Evolutionary conservation across 2,888 invertebrate species (phyloP).

Genomic region (Scaptomyza parva): DNA sequence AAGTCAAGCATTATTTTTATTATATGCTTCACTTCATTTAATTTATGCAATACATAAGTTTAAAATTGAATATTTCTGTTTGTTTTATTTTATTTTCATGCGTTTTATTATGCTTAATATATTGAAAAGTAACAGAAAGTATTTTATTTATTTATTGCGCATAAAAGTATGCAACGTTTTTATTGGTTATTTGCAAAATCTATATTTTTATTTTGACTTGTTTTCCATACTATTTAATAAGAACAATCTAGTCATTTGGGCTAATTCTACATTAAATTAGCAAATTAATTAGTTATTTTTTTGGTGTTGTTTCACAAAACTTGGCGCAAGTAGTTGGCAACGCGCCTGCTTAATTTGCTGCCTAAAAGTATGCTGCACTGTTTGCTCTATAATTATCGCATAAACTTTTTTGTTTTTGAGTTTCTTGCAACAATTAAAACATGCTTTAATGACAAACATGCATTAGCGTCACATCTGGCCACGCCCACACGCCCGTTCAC

Average conservation of each 20-base stretch:
- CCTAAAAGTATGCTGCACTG: constrained; percentile 46
- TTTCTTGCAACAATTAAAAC: constrained; percentile 41
- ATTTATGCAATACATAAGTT: background rate
- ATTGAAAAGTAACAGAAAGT: no score
- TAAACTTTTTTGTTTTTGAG: constrained; percentile 12
- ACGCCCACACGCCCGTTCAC: constrained; percentile 35
- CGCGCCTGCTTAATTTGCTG: constrained; percentile 5
- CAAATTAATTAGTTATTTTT: background rate
- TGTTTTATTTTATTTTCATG: no score
- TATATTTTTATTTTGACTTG: no score
- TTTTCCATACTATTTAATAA: no score
- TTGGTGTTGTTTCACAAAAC: background rate
- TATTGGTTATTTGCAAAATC: no score
- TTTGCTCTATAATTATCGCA: constrained; percentile 25
- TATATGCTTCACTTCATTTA: background rate
- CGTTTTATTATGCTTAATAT: no score
- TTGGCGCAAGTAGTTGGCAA: constrained; percentile 28
- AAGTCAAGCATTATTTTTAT: background rate
- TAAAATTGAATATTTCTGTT: no score
- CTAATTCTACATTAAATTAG: background rate
- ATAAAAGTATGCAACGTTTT: no score
- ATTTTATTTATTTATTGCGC: no score
- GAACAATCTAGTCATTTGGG: no score
- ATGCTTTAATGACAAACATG: constrained; percentile 67
- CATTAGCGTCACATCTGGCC: constrained; percentile 57